Evolutionary conservation across 1,140 invertebrate species (phyloP), one percentile per base, ranked within the genome.

Genomic region (Apolygus lucorum): DNA sequence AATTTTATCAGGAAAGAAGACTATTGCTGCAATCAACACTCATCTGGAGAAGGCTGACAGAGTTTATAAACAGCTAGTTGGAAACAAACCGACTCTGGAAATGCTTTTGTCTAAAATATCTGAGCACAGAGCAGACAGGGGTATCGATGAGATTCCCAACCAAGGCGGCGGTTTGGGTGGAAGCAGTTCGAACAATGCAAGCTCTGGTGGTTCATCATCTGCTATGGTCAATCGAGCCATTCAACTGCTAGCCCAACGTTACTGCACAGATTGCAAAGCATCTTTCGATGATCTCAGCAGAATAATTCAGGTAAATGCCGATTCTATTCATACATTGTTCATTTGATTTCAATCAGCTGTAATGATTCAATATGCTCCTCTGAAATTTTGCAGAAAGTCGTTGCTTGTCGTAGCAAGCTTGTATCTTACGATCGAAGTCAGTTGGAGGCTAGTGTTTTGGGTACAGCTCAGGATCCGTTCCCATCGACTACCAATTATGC

Each of bases 241-340:
- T 73, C 91, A 93, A 76, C 81, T 88, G 72, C 80, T 92, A 2
- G 95, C 95, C 1, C 93, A 96, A 76, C 92, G 93, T 76, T 98
- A 98, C 79, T 95, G 94, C 77, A 89, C 88, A 17, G 96, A 98
- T 74, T 98, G 94, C 78, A 95, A 94, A 77, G 89, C 88, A 14
- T 90, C 92, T 1, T 98, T 98, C 79, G 95, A 98, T 78, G 95
- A 98, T 76, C 82, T 99, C 0, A 96, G 93, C 77, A 95, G 97
- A 80, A 93, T 96, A 65, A 96, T 97, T 68, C 90, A 78, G 74
- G 76, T 77, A 63, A 71, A 13, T 2, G 14, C 28, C 4, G 21
- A 28, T 4, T 28, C 28, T 62, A 25, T 62, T 62, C 17, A 11
- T 62, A 21, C 4, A 21, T 8, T 17, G 13, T 28, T 65, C 27